Conservation (phyloP, 2,888 invertebrate species). For the Microchrysa polita region DNA sequence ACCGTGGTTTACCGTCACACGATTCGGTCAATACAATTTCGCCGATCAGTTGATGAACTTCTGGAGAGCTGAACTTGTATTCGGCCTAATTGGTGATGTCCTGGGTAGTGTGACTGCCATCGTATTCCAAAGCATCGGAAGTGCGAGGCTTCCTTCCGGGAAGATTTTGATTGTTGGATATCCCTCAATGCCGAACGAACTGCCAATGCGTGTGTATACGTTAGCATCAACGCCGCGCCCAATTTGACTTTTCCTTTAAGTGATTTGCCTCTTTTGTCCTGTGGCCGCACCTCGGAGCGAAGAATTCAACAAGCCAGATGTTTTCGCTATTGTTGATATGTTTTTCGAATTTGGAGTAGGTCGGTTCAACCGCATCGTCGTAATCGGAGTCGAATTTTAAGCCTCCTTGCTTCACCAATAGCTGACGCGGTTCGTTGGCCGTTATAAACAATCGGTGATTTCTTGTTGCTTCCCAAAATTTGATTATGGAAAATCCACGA, state of each 20-base stretch:
- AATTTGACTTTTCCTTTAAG: conserved; percentile 96
- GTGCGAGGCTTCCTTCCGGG: conserved; percentile 74
- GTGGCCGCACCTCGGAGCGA: conserved; percentile 96
- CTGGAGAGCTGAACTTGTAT: conserved; percentile 89
- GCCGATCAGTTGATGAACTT: conserved; percentile 76
- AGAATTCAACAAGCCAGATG: conserved; percentile 98
- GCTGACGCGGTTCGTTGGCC: conserved; percentile 87
- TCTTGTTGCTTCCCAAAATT: conserved; percentile 90
- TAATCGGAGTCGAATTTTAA: conserved; percentile 20
- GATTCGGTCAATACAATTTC: conserved; percentile 73
- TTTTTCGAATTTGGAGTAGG: conserved; percentile 95
- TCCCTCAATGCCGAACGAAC: conserved; percentile 87
- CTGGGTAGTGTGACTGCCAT: conserved; percentile 88
- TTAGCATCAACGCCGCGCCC: conserved; percentile 97
- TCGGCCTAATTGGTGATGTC: conserved; percentile 93
- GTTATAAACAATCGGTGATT: conserved; percentile 83
- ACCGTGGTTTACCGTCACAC: conserved; percentile 89
- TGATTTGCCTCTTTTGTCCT: conserved; percentile 93
- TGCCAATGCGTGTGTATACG: conserved; percentile 82
- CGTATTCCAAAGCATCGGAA: conserved; percentile 82
- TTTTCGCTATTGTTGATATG: conserved; percentile 85
- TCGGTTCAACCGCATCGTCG: conserved; percentile 83
- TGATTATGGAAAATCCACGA: conserved; percentile 94
- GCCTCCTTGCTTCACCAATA: conserved; percentile 75
- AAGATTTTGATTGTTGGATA: conserved; percentile 98